Evolutionary conservation across 2,797 vertebrate genomes (phyloP).

Genomic region (Carapus acus): DNA sequence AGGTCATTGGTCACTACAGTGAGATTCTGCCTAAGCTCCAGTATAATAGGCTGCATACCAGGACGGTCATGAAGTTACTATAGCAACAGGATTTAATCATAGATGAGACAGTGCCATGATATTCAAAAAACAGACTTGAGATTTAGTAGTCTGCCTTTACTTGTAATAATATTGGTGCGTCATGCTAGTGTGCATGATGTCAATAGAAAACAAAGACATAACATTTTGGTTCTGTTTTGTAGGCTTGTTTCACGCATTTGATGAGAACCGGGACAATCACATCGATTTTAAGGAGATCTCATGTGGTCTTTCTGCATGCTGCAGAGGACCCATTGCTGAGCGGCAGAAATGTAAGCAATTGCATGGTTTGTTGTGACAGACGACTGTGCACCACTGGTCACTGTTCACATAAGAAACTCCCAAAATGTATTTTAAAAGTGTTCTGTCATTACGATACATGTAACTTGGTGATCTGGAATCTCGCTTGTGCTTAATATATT

Average conservation of each 20-base stretch:
- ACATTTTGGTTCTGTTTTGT: constrained; percentile 36
- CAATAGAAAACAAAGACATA: too few species aligned
- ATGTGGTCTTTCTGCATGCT: constrained; percentile 96
- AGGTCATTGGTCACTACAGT: too few species aligned
- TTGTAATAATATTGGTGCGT: too few species aligned
- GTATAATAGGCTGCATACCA: too few species aligned
- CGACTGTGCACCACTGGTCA: background rate
- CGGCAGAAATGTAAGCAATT: constrained; percentile 91
- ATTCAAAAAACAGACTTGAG: too few species aligned
- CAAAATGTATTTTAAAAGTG: background rate
- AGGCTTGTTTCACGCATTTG: constrained; percentile 99
- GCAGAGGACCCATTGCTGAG: constrained; percentile 92
- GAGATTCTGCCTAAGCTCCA: too few species aligned
- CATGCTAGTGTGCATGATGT: background rate
- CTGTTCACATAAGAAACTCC: background rate
- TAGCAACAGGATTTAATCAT: too few species aligned
- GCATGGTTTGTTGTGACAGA: background rate
- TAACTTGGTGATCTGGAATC: constrained; percentile 7
- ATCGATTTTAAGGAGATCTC: constrained; percentile 99
- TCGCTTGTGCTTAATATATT: constrained; percentile 24
- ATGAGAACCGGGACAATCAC: constrained; percentile 99
- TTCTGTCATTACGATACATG: constrained; percentile 9
- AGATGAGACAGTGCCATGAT: too few species aligned
- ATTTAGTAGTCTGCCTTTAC: too few species aligned
- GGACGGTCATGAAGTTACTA: too few species aligned